Percentiles rank a stretch among this genome's conserved stretches.
Conservation (phyloP, 2,113 vertebrate species). For the Pipa parva region DNA sequence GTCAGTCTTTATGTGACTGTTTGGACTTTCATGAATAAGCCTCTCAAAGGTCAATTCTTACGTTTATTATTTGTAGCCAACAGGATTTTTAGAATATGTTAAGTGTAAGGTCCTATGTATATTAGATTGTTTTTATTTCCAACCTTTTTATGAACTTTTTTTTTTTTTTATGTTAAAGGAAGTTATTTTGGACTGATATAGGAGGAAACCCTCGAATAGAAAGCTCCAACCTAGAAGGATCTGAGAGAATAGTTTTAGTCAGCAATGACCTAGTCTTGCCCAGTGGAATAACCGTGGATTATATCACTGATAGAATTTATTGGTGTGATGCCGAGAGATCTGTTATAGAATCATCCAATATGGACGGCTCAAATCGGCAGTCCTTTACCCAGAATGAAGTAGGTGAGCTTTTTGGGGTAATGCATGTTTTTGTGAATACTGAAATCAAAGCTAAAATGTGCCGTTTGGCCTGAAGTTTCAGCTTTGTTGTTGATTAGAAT, state of each 20-base stretch:
- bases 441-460: too few relatives aligned
- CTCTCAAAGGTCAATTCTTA: too few relatives aligned
- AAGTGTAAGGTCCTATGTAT: slow-evolving; percentile 38
- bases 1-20: too few relatives aligned
- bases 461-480: too few relatives aligned
- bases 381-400: slow-evolving; percentile 82
- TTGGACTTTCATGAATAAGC: too few relatives aligned
- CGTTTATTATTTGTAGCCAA: slow-evolving; percentile 31
- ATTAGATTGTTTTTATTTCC: slow-evolving; percentile 43
- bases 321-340: slow-evolving; percentile 81
- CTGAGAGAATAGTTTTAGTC: slow-evolving; percentile 60
- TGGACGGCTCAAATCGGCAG: slow-evolving; percentile 81
- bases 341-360: slow-evolving; percentile 69
- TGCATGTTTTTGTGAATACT: slow-evolving; percentile 21
- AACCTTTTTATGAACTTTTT: slow-evolving; percentile 31
- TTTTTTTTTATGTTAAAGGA: slow-evolving; percentile 71
- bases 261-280: slow-evolving; percentile 69
- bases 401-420: slow-evolving; percentile 81
- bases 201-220: slow-evolving; percentile 72
- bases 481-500: too few relatives aligned
- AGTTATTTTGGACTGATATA: slow-evolving; percentile 86
- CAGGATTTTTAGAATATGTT: slow-evolving; percentile 48
- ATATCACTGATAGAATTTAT: slow-evolving; percentile 69
- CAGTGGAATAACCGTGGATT: slow-evolving; percentile 81
- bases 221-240: slow-evolving; percentile 75